These are phyloP conservation scores for Operophtera brumata DNA, from an alignment of 2,888 invertebrate species.

Conservation along the genomic window DNA sequence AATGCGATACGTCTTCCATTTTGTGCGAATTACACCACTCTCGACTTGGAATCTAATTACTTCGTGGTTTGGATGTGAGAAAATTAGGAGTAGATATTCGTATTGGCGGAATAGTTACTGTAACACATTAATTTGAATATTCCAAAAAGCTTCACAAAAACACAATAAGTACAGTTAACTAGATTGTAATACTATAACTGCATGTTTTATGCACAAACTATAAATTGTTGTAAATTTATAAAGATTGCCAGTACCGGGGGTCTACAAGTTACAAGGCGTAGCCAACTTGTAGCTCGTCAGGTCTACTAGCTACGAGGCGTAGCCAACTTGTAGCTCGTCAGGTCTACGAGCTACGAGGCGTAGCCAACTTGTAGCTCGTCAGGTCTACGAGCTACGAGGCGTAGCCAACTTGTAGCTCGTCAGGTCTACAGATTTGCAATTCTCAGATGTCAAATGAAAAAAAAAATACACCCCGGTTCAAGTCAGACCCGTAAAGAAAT, in stretches of 20 bases:
- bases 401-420: neutral
- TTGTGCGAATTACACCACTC: conserved; percentile 77
- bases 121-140: neutral
- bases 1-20: conserved; percentile 64
- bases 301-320: neutral
- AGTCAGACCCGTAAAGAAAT: no score
- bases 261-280: neutral
- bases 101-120: neutral
- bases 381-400: neutral
- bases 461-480: no score
- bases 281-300: neutral
- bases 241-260: neutral
- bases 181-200: no score
- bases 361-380: no score
- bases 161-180: no score
- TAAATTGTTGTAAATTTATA: no score
- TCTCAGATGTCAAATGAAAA: no score
- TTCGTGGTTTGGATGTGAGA: conserved; percentile 37
- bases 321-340: neutral
- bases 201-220: no score
- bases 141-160: neutral
- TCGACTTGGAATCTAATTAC: conserved; percentile 69
- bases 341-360: neutral
- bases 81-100: conserved; percentile 43
- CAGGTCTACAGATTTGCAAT: no score